These are phyloP conservation scores for Hirtodrosophila confusa DNA, from an alignment of 2,888 invertebrate species.

Conservation along the genomic window DNA sequence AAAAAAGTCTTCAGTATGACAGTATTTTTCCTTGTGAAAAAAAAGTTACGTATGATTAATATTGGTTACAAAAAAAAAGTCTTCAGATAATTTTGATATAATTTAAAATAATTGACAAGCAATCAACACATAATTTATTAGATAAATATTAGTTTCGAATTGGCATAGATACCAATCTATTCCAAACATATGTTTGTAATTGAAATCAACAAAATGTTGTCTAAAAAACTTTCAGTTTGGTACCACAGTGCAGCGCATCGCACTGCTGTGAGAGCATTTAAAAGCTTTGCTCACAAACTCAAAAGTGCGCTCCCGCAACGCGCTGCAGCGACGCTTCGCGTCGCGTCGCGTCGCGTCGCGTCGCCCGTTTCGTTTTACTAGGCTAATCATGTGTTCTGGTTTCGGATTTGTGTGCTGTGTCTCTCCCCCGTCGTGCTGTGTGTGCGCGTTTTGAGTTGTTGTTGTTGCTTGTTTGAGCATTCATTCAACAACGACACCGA, in stretches of 20 bases:
- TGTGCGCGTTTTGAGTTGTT: conserved; percentile 29
- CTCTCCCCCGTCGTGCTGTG: conserved; percentile 17
- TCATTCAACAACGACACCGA: conserved; percentile 71
- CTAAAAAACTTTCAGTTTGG: background rate
- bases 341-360: conserved; percentile 29
- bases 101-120: too few relatives aligned
- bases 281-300: conserved; percentile 27
- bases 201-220: background rate
- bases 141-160: too few relatives aligned
- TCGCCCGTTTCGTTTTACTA: conserved; percentile 72
- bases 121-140: too few relatives aligned
- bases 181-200: too few relatives aligned
- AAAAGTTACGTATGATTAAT: too few relatives aligned
- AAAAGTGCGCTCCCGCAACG: conserved; percentile 47
- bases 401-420: conserved; percentile 75
- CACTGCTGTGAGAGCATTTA: conserved; percentile 19
- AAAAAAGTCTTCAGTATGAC: too few relatives aligned
- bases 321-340: conserved; percentile 11
- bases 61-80: too few relatives aligned
- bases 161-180: too few relatives aligned
- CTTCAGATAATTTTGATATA: too few relatives aligned
- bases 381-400: conserved; percentile 83
- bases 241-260: conserved; percentile 17
- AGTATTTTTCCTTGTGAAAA: too few relatives aligned
- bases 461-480: conserved; percentile 67